A percentile compares a stretch with the other conserved stretches of the same genome.
Conservation (phyloP, 2,888 invertebrate species). For the Myathropa florea region DNA sequence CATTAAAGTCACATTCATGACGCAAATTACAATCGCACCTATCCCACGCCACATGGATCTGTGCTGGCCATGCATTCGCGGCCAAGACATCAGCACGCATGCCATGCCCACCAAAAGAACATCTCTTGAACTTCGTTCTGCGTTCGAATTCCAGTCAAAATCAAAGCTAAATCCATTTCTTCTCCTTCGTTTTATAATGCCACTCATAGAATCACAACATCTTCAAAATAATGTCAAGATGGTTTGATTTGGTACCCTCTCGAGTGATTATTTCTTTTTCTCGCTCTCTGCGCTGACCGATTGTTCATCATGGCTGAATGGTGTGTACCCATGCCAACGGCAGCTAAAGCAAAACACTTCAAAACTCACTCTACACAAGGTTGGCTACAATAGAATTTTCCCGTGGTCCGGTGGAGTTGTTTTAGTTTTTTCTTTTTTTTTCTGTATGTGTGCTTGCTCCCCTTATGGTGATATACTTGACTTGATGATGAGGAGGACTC, state of each 20-base stretch:
- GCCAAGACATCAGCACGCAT: no score
- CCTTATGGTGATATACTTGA: constrained; percentile 62
- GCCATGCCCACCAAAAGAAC: no score
- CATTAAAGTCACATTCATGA: constrained; percentile 53
- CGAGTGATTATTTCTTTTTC: constrained; percentile 10
- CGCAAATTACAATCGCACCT: constrained; percentile 45
- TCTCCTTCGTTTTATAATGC: constrained; percentile 16
- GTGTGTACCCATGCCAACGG: constrained; percentile 28
- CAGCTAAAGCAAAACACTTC: constrained; percentile 60
- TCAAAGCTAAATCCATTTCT: neutral
- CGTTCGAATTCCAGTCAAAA: neutral
- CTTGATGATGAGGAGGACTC: constrained; percentile 64
- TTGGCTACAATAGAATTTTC: constrained; percentile 28
- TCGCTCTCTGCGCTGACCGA: neutral
- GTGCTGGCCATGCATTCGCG: no score
- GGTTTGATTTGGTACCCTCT: constrained; percentile 52
- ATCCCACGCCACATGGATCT: constrained; percentile 41
- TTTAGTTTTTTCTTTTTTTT: neutral
- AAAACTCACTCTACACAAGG: constrained; percentile 41
- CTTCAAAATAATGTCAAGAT: constrained; percentile 63
- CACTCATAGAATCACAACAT: constrained; percentile 62
- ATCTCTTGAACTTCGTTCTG: no score
- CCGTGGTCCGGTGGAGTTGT: constrained; percentile 2
- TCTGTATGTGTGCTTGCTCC: neutral
- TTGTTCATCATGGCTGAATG: no score